Evolutionary conservation across 2,888 invertebrate genomes (phyloP).

Genomic region (Hermaeophaga mercurialis): DNA sequence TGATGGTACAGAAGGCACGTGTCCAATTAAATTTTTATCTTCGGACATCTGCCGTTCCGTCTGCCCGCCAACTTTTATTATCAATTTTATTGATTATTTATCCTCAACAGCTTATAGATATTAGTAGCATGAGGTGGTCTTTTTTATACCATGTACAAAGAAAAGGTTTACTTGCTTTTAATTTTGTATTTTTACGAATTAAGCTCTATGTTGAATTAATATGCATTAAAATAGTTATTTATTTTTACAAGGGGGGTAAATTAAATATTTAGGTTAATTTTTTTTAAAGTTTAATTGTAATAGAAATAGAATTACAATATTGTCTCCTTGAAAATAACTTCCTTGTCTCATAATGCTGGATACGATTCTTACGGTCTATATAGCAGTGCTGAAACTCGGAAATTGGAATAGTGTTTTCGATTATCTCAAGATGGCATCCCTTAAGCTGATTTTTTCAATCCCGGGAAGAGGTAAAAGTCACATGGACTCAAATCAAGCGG

Average conservation of each 20-base stretch:
- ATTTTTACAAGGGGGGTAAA: slow-evolving; percentile 1
- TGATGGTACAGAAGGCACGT: slow-evolving; percentile 1
- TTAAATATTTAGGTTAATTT: slow-evolving; percentile 11
- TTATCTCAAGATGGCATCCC: slow-evolving; percentile 38
- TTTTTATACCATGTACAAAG: no score
- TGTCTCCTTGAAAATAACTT: slow-evolving; percentile 19
- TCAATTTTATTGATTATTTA: not conserved
- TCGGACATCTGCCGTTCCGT: not conserved
- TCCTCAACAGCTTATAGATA: no score
- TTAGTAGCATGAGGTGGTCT: no score
- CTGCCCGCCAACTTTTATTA: slow-evolving; percentile 1
- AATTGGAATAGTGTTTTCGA: slow-evolving; percentile 34
- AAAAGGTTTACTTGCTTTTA: no score
- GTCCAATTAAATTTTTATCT: not conserved
- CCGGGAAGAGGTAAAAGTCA: slow-evolving; percentile 21
- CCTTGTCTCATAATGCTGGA: slow-evolving; percentile 3
- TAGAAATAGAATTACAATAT: slow-evolving; percentile 5
- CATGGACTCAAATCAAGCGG: slow-evolving; percentile 14
- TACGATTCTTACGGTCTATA: slow-evolving; percentile 37
- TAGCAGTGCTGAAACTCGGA: slow-evolving; percentile 30
- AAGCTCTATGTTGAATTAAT: no score
- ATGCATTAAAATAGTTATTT: no score
- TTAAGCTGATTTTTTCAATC: slow-evolving; percentile 25
- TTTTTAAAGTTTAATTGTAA: slow-evolving; percentile 21
- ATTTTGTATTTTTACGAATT: no score